phyloP scores from a whole-genome alignment of 2,797 vertebrate species.

The Vireo griseus region DNA sequence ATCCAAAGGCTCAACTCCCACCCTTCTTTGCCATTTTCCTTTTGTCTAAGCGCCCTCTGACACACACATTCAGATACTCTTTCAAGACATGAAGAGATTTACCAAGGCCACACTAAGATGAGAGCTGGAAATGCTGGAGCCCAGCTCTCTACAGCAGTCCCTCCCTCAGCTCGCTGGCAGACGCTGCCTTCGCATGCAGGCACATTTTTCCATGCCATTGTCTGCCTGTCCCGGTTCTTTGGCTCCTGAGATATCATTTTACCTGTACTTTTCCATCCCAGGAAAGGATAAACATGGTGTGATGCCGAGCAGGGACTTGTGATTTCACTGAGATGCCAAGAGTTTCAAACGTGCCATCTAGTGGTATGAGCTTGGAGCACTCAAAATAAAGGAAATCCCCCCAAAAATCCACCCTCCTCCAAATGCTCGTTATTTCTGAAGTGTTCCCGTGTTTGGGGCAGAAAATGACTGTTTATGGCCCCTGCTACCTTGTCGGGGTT shows the following conservation, averaged over 20 bases:
- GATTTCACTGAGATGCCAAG: neutral
- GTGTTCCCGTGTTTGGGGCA: neutral
- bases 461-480: neutral
- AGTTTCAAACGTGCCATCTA: conserved; percentile 52
- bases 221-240: neutral
- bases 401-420: neutral
- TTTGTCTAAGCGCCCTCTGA: neutral
- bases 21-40: neutral
- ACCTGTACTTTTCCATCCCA: conserved; percentile 45
- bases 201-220: neutral
- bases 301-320: neutral
- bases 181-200: accelerated
- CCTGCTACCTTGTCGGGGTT: neutral
- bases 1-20: accelerated
- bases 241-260: neutral
- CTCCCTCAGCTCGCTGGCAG: neutral
- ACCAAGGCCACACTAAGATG: too few species aligned
- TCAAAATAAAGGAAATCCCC: neutral
- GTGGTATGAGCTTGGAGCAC: neutral
- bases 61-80: neutral
- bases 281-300: neutral
- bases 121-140: neutral
- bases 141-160: neutral
- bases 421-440: neutral
- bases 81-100: neutral